These are phyloP conservation scores for Vimba vimba DNA, from an alignment of 2,113 vertebrate genomes.

Conservation along the genomic window DNA sequence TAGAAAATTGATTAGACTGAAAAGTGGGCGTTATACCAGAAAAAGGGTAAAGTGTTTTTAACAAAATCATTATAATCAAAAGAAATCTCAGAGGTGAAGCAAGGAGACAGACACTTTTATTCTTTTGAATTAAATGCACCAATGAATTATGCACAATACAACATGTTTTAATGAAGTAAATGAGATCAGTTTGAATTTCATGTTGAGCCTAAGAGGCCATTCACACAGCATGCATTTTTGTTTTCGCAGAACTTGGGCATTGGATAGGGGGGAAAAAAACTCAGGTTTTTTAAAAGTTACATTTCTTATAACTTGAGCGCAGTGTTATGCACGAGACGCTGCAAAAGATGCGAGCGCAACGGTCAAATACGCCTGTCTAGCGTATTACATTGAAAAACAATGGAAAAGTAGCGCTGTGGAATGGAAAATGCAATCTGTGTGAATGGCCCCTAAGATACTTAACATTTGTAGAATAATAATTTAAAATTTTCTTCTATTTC, in stretches of 20 bases:
- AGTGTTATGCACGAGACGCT: no score
- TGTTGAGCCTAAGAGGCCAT: no score
- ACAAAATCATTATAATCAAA: neutral
- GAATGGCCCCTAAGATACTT: neutral
- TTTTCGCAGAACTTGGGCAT: no score
- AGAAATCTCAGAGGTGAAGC: neutral
- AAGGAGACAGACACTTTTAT: neutral
- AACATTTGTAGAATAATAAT: neutral
- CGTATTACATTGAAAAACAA: no score
- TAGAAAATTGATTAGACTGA: neutral
- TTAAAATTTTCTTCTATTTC: neutral
- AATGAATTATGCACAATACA: neutral
- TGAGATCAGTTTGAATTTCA: neutral
- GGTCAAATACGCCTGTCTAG: no score
- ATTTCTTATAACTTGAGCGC: no score
- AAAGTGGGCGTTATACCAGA: neutral
- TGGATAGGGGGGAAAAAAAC: no score
- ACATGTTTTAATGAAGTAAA: neutral
- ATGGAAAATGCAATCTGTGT: no score
- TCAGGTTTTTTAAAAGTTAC: no score
- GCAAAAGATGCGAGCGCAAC: no score
- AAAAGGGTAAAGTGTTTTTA: neutral
- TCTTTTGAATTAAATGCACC: neutral
- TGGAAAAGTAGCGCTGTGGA: no score
- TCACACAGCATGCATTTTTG: no score